These are phyloP conservation scores for Mastomys natalensis DNA, from an alignment of 2,113 vertebrate species.

Conservation along the genomic window DNA sequence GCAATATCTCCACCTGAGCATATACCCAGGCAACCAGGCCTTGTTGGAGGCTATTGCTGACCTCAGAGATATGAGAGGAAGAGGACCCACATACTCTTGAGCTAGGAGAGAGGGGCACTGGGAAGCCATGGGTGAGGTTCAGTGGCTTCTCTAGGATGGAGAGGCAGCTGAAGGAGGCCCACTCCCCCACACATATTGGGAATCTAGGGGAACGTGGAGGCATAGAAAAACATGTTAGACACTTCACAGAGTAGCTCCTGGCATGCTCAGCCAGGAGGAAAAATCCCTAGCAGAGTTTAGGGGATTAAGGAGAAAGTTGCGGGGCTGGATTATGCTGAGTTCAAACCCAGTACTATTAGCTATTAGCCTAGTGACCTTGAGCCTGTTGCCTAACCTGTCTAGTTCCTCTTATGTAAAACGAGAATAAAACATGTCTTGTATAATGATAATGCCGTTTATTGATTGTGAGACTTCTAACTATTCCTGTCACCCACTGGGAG, in stretches of 20 bases:
- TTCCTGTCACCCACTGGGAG: too few relatives aligned
- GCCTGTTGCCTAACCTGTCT: background rate
- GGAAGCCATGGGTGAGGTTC: background rate
- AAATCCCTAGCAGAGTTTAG: constrained; percentile 14
- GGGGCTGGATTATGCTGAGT: background rate
- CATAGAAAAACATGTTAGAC: background rate
- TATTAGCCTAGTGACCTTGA: constrained; percentile 12
- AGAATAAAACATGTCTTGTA: background rate
- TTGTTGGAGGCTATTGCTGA: background rate
- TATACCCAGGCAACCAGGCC: background rate
- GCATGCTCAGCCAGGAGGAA: background rate
- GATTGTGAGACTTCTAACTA: background rate
- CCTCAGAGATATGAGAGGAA: background rate
- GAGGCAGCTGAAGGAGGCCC: too few relatives aligned
- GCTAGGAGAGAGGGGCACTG: background rate
- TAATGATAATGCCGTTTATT: background rate
- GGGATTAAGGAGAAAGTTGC: constrained; percentile 31
- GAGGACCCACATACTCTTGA: background rate
- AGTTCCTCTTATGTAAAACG: background rate
- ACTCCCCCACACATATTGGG: background rate
- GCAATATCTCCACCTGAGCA: background rate
- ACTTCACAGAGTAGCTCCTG: background rate
- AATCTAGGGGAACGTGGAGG: background rate
- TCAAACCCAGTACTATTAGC: constrained; percentile 10
- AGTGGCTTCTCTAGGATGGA: background rate